Percentiles rank a stretch among this genome's conserved stretches.
Conservation (phyloP, 2,888 invertebrate species). For the Phytoseiulus persimilis region DNA sequence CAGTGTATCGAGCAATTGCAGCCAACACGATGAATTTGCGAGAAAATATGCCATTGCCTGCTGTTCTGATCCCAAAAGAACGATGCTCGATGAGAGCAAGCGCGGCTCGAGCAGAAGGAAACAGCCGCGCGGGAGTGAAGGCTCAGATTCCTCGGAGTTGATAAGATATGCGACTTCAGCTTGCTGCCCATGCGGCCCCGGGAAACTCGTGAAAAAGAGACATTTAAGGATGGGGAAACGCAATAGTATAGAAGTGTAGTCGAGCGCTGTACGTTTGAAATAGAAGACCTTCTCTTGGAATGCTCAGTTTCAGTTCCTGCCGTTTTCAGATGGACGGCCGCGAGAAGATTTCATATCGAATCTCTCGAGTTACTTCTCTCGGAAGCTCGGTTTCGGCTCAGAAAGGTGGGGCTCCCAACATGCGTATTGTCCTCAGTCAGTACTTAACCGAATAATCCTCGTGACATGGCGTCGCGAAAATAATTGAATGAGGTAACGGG, state of each 20-base stretch:
- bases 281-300: background rate
- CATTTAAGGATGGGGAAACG: background rate
- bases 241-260: background rate
- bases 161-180: background rate
- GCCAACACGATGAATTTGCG: too few species aligned
- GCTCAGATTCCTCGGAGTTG: background rate
- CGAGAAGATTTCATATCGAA: conserved; percentile 26
- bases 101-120: background rate
- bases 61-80: background rate
- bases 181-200: background rate
- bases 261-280: background rate
- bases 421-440: background rate
- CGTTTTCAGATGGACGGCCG: background rate
- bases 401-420: background rate
- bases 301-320: background rate
- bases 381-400: conserved; percentile 9
- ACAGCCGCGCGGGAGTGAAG: background rate
- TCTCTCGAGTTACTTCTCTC: conserved; percentile 12
- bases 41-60: background rate
- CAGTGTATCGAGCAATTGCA: too few species aligned
- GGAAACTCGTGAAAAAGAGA: background rate
- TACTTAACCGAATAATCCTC: too few species aligned
- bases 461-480: too few species aligned
- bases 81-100: background rate
- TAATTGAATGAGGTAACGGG: too few species aligned